Evolutionary conservation across 2,888 invertebrate species (phyloP).

Genomic region (Melikaiella ostensackeni): DNA sequence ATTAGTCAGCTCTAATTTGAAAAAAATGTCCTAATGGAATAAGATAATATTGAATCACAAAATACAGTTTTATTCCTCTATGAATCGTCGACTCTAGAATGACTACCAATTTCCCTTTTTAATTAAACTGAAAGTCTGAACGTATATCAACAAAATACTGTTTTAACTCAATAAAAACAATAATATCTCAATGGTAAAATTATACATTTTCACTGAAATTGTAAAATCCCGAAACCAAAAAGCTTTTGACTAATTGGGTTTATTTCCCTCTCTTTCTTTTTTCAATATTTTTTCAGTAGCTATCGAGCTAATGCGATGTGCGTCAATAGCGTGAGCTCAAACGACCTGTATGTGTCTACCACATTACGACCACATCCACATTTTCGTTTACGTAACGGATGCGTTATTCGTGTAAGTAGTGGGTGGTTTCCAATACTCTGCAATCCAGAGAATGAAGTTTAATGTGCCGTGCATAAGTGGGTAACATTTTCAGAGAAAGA

Average conservation of each 20-base stretch:
- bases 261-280: background rate
- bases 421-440: conserved; percentile 40
- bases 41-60: no score
- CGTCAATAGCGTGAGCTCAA: conserved; percentile 25
- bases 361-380: conserved; percentile 27
- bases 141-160: no score
- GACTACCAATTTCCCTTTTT: no score
- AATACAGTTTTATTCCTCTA: no score
- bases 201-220: background rate
- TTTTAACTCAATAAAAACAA: no score
- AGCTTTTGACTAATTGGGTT: background rate
- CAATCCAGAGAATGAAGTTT: conserved; percentile 63
- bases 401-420: conserved; percentile 25
- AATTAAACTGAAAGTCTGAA: background rate
- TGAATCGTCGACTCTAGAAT: no score
- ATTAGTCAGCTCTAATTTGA: no score
- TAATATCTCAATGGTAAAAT: no score
- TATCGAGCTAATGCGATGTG: conserved; percentile 2
- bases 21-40: no score
- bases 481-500: conserved; percentile 61
- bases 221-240: background rate
- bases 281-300: background rate
- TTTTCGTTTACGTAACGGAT: conserved; percentile 47
- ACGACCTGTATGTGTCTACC: background rate
- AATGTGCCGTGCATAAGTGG: conserved; percentile 69